These are phyloP conservation scores for Drosophila differens DNA, from an alignment of 2,888 invertebrate genomes.

Conservation along the genomic window DNA sequence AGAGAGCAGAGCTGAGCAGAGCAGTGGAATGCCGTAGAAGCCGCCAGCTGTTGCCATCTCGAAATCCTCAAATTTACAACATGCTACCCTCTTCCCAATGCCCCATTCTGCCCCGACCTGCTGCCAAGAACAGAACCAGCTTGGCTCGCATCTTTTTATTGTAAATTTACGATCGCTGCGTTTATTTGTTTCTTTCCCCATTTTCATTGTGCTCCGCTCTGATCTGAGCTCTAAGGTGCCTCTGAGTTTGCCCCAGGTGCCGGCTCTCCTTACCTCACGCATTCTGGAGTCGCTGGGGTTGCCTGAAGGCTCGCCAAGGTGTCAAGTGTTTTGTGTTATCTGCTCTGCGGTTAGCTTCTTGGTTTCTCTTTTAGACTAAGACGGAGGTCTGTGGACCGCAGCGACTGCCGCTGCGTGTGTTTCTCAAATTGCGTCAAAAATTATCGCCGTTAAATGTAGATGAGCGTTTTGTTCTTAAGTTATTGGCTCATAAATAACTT, in stretches of 20 bases:
- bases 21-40: constrained; percentile 18
- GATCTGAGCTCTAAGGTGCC: constrained; percentile 8
- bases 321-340: constrained; percentile 74
- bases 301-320: constrained; percentile 60
- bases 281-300: constrained; percentile 15
- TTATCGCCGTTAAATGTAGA: constrained; percentile 82
- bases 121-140: neutral
- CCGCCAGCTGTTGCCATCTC: constrained; percentile 70
- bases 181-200: constrained; percentile 52
- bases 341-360: constrained; percentile 72
- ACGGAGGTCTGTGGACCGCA: constrained; percentile 17
- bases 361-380: constrained; percentile 45
- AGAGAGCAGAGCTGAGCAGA: neutral
- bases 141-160: constrained; percentile 45
- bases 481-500: constrained; percentile 76
- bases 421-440: constrained; percentile 79
- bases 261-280: constrained; percentile 52
- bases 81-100: constrained; percentile 7
- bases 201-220: constrained; percentile 49
- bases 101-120: neutral
- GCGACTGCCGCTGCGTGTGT: constrained; percentile 54
- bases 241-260: constrained; percentile 33
- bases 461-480: constrained; percentile 82
- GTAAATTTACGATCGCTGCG: constrained; percentile 72
- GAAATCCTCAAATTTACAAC: constrained; percentile 78